Conservation (phyloP, 2,797 vertebrate genomes). For the Chaetodon trifasciatus region DNA sequence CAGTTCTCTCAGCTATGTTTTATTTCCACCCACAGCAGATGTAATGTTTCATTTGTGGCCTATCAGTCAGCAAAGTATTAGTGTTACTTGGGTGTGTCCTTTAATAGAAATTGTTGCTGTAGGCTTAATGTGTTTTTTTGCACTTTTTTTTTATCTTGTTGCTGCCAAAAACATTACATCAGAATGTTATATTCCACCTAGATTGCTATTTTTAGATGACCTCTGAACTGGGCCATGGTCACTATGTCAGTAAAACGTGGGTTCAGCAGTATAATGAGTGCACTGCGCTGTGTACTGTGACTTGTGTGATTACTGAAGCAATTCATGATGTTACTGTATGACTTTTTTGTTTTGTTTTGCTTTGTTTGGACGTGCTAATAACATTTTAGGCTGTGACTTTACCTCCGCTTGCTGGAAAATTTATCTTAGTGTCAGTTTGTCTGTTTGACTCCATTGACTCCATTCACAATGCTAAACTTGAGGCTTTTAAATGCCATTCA, state of each 20-base stretch:
- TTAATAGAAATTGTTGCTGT: conserved; percentile 9
- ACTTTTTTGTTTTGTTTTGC: not conserved
- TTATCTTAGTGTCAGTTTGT: not conserved
- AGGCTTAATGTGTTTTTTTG: not conserved
- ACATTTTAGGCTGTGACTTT: not conserved
- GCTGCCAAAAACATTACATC: conserved; percentile 24
- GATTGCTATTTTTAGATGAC: conserved; percentile 35
- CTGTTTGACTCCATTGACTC: not conserved
- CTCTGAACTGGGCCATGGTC: conserved; percentile 22
- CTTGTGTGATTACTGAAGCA: conserved; percentile 1
- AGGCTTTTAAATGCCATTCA: not conserved
- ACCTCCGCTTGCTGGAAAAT: not conserved
- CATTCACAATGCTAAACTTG: too few relatives aligned
- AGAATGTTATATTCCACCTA: conserved; percentile 21
- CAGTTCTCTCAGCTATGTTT: not conserved
- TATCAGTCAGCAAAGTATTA: conserved; percentile 2
- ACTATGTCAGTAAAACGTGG: conserved; percentile 17
- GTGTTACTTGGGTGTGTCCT: not conserved
- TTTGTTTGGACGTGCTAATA: not conserved
- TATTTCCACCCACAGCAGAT: not conserved
- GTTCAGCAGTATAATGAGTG: conserved; percentile 9
- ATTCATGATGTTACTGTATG: conserved; percentile 3
- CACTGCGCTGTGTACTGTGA: conserved; percentile 1
- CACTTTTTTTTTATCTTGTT: not conserved
- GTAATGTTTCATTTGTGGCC: not conserved